These are phyloP conservation scores for Nomada flava DNA, from an alignment of 2,888 invertebrate species.

Conservation along the genomic window DNA sequence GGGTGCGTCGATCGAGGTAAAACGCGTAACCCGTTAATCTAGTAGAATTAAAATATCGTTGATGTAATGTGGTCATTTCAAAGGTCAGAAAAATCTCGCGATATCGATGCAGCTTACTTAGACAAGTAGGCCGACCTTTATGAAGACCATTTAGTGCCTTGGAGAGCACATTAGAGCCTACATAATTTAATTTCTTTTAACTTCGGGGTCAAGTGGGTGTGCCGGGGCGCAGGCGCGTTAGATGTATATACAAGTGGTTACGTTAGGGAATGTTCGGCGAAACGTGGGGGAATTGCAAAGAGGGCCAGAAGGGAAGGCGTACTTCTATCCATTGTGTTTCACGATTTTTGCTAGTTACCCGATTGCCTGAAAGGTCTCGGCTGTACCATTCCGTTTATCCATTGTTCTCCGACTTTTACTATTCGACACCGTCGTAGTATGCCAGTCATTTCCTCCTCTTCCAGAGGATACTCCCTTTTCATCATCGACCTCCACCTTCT, in stretches of 20 bases:
- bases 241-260: conserved; percentile 44
- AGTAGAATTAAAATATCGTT: background rate
- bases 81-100: background rate
- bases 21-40: background rate
- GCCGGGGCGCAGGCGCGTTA: conserved; percentile 73
- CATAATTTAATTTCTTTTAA: conserved; percentile 78
- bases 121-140: conserved; percentile 9
- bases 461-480: conserved; percentile 57
- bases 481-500: conserved; percentile 68
- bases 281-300: conserved; percentile 50
- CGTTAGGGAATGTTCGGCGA: conserved; percentile 36
- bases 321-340: conserved; percentile 77
- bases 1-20: background rate
- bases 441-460: conserved; percentile 76
- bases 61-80: background rate
- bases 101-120: conserved; percentile 3
- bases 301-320: conserved; percentile 69
- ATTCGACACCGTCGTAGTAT: conserved; percentile 70
- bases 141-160: conserved; percentile 49
- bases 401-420: conserved; percentile 81
- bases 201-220: conserved; percentile 77
- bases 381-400: conserved; percentile 76
- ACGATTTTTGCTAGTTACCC: conserved; percentile 75
- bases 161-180: conserved; percentile 72
- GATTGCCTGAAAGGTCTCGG: conserved; percentile 79